Conservation (phyloP, 2,888 invertebrate species). For the Heteromurus nitidus region DNA sequence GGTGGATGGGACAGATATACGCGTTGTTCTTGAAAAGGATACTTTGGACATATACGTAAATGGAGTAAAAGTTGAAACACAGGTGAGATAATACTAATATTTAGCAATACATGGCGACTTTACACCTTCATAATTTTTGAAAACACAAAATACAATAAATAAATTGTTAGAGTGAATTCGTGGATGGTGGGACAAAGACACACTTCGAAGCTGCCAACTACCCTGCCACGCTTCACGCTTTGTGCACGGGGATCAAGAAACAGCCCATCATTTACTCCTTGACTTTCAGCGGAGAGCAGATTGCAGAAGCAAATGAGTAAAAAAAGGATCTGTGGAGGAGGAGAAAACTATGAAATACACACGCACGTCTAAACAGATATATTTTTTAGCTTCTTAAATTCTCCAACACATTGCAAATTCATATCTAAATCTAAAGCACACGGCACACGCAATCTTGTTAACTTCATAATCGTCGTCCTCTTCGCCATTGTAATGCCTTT, state of each 20-base stretch:
- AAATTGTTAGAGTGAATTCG: conserved; percentile 83
- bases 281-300: conserved; percentile 72
- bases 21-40: conserved; percentile 86
- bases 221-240: conserved; percentile 69
- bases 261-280: conserved; percentile 72
- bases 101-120: neutral
- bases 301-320: conserved; percentile 69
- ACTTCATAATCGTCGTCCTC: no score
- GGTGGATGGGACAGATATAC: conserved; percentile 78
- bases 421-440: no score
- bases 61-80: conserved; percentile 82
- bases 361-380: no score
- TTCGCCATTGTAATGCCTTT: no score
- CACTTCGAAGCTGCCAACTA: conserved; percentile 81
- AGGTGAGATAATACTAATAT: conserved; percentile 76
- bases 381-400: no score
- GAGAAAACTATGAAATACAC: neutral
- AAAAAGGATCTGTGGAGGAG: neutral
- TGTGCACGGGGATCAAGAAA: conserved; percentile 71
- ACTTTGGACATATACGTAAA: conserved; percentile 86
- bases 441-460: no score
- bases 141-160: neutral
- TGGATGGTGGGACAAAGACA: conserved; percentile 90
- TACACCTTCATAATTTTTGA: neutral
- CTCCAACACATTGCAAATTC: no score